A percentile compares a stretch with the other conserved stretches of the same genome.
phyloP scores from a whole-genome alignment of 1,140 invertebrate species.

The Drosophila arawakana region DNA sequence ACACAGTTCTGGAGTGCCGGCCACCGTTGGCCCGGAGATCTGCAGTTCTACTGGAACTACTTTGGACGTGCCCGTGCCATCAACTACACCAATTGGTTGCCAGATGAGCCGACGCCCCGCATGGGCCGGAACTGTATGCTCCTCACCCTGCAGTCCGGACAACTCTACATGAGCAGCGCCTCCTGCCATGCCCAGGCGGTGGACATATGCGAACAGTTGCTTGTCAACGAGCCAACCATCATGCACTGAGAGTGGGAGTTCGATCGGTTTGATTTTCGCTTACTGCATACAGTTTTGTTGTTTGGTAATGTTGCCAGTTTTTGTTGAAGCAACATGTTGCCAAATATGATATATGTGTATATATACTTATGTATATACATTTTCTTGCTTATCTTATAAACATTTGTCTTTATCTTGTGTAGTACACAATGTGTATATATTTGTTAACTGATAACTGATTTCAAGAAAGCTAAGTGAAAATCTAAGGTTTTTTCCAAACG shows the following conservation, averaged over 20 bases:
- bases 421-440: no score
- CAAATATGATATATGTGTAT: no score
- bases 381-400: no score
- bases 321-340: neutral
- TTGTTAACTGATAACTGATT: no score
- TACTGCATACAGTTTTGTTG: neutral
- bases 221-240: conserved; percentile 44
- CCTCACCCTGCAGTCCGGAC: conserved; percentile 43
- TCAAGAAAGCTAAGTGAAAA: no score
- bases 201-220: conserved; percentile 64
- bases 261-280: neutral
- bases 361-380: no score
- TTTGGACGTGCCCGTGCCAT: conserved; percentile 59
- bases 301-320: neutral
- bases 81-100: conserved; percentile 66
- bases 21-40: conserved; percentile 63
- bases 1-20: conserved; percentile 71
- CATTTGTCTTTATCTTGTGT: no score
- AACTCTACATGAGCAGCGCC: conserved; percentile 64
- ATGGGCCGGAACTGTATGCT: conserved; percentile 68
- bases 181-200: conserved; percentile 55
- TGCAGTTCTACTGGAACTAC: conserved; percentile 72
- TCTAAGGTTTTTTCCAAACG: no score
- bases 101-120: conserved; percentile 52
- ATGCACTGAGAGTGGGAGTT: conserved; percentile 52